Base-by-base conservation (phyloP, 2,113 vertebrate species). In the Scopus umbretta region DNA sequence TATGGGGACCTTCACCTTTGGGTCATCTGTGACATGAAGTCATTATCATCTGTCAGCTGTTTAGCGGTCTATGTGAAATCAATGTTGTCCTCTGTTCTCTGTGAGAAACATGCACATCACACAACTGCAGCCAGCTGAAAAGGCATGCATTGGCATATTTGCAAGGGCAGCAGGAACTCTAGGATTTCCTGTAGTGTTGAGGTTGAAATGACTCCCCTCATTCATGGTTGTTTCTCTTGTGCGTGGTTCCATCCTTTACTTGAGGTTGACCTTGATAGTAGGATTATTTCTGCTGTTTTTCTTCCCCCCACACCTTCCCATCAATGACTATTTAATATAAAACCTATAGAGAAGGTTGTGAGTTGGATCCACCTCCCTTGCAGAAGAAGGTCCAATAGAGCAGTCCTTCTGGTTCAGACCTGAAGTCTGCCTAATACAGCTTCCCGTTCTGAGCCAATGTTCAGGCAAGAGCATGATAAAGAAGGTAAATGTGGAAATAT, bases 1-100 rank as follows among this genome's bases (percentile, higher is more conserved):
- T 92, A 80, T 53, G 53, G 79, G 71, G 91, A 90, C 81, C 85
- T 94, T 95, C 86, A 94, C 94, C 79, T 94, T 92, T 58, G 59
- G 58, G 73, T 97, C 80, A 94, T 32, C 63, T 87, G 68, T 91
- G 85, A 91, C 90, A 67, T 27, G 62, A 91, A 96, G 80, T 82
- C 53, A 89, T 92, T 96, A 93, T 47, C 90, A 97, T 80, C 76
- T 80, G 66, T 97, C 92, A 91, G 27, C 66, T 91, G 61, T 80
- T 93, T 91, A 92, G 92, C 7, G 9, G 56, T 50, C 85, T 91
- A 26, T 75, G 53, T 79, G 62, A 96, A 94, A 92, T 85, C 45
- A 84, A 71, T 52, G 20, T 62, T 93, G 58, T 88, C 73, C 70
- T 80, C 80, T 74, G 27, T 20, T 88, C 19, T 27, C 23, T 50